Conservation (phyloP, 2,797 vertebrate genomes). For the Silurus aristotelis region DNA sequence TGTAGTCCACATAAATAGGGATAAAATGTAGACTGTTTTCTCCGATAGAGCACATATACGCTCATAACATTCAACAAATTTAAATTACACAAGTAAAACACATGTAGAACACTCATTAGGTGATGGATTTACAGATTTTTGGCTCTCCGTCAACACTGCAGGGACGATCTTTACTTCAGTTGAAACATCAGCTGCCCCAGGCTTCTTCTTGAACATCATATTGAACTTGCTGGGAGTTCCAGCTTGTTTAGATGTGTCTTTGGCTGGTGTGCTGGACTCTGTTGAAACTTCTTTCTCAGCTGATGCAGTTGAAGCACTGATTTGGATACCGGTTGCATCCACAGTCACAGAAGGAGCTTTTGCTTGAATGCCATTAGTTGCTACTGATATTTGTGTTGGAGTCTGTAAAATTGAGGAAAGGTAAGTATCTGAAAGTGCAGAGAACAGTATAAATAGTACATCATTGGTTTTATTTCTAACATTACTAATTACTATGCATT, state of each 20-base stretch:
- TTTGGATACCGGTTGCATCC: neutral
- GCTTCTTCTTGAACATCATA: constrained; percentile 67
- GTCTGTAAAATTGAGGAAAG: neutral
- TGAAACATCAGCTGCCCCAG: constrained; percentile 30
- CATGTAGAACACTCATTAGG: neutral
- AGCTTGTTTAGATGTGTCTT: constrained; percentile 41
- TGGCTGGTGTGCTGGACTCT: constrained; percentile 26
- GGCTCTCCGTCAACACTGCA: constrained; percentile 45
- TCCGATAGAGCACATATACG: too few species aligned
- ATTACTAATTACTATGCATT: neutral
- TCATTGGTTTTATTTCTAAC: neutral
- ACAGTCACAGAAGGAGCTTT: constrained; percentile 6
- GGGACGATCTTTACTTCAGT: constrained; percentile 44
- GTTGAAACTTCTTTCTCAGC: constrained; percentile 7
- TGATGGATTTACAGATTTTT: constrained; percentile 61
- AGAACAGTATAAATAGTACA: neutral
- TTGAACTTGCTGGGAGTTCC: constrained; percentile 66
- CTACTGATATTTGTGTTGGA: constrained; percentile 40
- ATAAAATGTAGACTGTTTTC: too few species aligned
- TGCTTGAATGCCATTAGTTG: constrained; percentile 55
- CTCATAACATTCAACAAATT: too few species aligned
- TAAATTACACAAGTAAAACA: neutral
- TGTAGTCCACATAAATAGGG: too few species aligned
- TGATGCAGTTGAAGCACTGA: neutral
- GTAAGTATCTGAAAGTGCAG: neutral